These are phyloP conservation scores for Neuroterus valhalla DNA, from an alignment of 1,140 invertebrate genomes.

Conservation along the genomic window DNA sequence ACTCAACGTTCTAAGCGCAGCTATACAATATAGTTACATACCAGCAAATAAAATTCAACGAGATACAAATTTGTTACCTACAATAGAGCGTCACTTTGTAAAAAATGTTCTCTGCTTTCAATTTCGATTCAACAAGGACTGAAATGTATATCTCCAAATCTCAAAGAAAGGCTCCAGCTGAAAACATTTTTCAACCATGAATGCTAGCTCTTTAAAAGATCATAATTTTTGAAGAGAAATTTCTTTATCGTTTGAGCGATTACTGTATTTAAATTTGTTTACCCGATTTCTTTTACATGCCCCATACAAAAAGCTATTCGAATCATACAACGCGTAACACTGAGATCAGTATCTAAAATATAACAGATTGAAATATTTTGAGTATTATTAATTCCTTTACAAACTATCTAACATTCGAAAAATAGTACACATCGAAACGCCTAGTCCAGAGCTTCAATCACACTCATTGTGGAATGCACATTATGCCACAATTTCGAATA, in stretches of 20 bases:
- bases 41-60: neutral
- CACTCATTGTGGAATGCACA: slow-evolving; percentile 40
- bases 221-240: too few species aligned
- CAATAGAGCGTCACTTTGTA: neutral
- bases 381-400: slow-evolving; percentile 59
- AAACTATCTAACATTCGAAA: slow-evolving; percentile 55
- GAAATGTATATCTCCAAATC: too few species aligned
- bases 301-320: neutral
- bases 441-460: slow-evolving; percentile 39
- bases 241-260: too few species aligned
- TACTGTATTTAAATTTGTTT: too few species aligned
- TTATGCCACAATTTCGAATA: slow-evolving; percentile 31
- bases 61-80: neutral
- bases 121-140: neutral
- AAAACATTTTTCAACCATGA: too few species aligned
- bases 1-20: slow-evolving; percentile 15
- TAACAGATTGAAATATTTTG: slow-evolving; percentile 61
- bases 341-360: slow-evolving; percentile 70
- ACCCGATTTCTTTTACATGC: too few species aligned
- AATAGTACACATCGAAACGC: slow-evolving; percentile 44
- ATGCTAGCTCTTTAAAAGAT: too few species aligned
- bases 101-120: neutral
- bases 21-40: slow-evolving; percentile 10
- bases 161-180: too few species aligned
- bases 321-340: slow-evolving; percentile 48